Base-by-base conservation (phyloP, 2,113 vertebrate species). In the Amblyornis subalaris region DNA sequence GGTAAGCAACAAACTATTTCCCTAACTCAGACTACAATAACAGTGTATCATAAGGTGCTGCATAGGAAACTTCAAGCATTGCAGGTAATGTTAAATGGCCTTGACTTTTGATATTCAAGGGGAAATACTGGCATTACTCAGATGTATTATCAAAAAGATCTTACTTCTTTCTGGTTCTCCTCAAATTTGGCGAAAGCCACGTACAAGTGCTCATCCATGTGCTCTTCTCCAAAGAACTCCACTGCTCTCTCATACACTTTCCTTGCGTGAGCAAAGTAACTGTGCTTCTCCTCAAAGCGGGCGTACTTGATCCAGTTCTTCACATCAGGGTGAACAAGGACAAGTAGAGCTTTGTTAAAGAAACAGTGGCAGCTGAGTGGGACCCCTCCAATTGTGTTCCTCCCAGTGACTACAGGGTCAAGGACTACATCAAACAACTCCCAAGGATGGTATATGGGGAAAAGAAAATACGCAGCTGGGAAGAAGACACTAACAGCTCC, bases 251-350 rank as follows among this genome's bases (percentile, higher is more conserved):
- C 99, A 0, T 98, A 99, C 10, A 99, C 99, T 89, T 99, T 99
- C 88, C 99, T 98, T 15, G 98, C 98, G 1, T 99, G 99, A 29
- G 98, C 98, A 45, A 99, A 98, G 57, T 99, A 99, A 82, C 98
- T 98, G 15, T 99, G 99, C 62, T 98, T 99, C 93, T 99, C 99
- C 82, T 99, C 99, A 47, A 99, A 99, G 35, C 99, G 98, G 12
- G 99, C 99, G 1, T 99, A 99, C 87, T 99, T 99, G 97, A 99
- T 99, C 99, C 99, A 99, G 97, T 99, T 99, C 97, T 99, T 99
- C 58, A 99, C 98, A 4, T 99, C 98, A 1, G 99, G 99, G 84
- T 99, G 99, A 21, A 99, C 98, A 0, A 99, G 97, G 40, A 99
- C 99, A 55, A 99, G 99, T 99, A 33, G 76, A 77, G 51, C 1